Evolutionary conservation across 2,797 vertebrate genomes (phyloP).

Genomic region (Chloroceryle inda): DNA sequence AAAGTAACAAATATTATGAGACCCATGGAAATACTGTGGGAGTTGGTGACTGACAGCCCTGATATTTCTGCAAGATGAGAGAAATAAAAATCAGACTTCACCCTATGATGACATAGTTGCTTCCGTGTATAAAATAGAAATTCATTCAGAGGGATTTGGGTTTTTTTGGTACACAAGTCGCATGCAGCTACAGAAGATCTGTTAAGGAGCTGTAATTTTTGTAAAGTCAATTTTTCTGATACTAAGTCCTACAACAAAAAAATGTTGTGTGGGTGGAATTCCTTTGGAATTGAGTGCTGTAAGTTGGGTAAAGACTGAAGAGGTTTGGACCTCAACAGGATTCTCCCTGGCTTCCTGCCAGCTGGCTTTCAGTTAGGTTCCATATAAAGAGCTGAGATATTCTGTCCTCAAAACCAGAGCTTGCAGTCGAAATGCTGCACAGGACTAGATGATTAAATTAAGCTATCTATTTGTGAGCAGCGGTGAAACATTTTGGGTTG

Average conservation of each 20-base stretch:
- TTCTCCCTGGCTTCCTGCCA: not conserved
- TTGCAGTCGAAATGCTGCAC: not conserved
- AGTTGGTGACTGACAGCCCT: not conserved
- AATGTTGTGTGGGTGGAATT: not conserved
- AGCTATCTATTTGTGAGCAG: constrained; percentile 36
- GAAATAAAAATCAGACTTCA: not conserved
- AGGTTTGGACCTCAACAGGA: not conserved
- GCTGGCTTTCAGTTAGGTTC: not conserved
- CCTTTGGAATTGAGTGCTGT: not conserved
- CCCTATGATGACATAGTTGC: not conserved
- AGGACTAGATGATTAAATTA: not conserved
- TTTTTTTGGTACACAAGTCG: not conserved
- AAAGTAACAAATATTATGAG: not conserved
- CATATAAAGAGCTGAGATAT: not conserved
- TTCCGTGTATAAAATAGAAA: not conserved
- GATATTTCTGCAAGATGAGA: not conserved
- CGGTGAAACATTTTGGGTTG: not conserved
- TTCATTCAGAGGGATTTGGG: not conserved
- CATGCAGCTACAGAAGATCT: not conserved
- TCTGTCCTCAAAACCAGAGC: not conserved
- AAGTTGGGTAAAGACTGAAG: not conserved
- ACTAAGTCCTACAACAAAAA: not conserved
- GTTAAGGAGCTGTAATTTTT: not conserved
- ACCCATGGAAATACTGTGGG: not conserved
- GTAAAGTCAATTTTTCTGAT: not conserved